Conservation (phyloP, 2,797 vertebrate genomes). For the Tamandua tetradactyla region DNA sequence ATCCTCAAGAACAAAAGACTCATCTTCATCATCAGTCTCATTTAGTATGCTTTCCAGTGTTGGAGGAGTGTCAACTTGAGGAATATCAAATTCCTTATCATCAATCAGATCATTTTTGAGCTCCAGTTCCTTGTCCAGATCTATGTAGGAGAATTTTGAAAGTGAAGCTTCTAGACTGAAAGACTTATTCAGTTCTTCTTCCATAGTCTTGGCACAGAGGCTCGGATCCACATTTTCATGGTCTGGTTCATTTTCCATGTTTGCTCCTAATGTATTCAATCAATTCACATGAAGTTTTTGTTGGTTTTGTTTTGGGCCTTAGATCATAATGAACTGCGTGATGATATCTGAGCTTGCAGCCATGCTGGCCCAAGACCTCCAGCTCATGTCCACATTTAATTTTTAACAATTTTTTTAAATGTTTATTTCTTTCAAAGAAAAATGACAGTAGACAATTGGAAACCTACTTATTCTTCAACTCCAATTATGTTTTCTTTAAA, state of each 20-base stretch:
- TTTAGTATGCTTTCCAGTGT: constrained; percentile 98
- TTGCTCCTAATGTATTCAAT: constrained; percentile 37
- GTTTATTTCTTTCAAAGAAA: constrained; percentile 88
- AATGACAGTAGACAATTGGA: constrained; percentile 87
- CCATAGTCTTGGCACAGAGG: constrained; percentile 32
- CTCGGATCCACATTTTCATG: constrained; percentile 71
- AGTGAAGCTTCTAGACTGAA: constrained; percentile 72
- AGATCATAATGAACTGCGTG: constrained; percentile 20
- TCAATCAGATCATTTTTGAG: constrained; percentile 90
- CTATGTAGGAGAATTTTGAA: constrained; percentile 81
- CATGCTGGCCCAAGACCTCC: no score
- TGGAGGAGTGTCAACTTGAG: constrained; percentile 98
- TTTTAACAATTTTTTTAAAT: constrained; percentile 88
- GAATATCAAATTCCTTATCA: constrained; percentile 98
- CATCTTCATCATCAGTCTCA: constrained; percentile 97
- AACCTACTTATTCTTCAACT: constrained; percentile 87
- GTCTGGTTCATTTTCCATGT: constrained; percentile 79
- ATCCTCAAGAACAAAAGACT: constrained; percentile 95
- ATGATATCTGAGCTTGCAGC: no score
- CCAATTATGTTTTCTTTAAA: constrained; percentile 86
- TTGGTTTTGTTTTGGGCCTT: neutral
- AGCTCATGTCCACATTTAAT: no score
- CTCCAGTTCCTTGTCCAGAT: constrained; percentile 87
- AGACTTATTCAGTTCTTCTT: constrained; percentile 79
- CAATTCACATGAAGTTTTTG: constrained; percentile 20